Conservation (phyloP, 2,113 vertebrate genomes). For the Asarcornis scutulata region DNA sequence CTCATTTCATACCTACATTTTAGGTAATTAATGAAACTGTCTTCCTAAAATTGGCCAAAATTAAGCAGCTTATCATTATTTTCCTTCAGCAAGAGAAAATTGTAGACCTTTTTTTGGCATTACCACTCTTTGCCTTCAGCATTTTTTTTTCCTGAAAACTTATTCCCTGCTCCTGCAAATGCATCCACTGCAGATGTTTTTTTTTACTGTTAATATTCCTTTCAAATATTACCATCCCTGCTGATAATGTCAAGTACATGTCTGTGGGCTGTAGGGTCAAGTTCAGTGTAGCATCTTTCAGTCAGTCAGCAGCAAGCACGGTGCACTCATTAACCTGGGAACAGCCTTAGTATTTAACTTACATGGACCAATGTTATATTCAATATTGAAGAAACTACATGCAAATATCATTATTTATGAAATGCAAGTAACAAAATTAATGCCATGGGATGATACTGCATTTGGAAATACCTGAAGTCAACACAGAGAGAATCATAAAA, state of each 20-base stretch:
- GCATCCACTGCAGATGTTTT: not conserved
- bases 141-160: not conserved
- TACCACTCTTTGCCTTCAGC: not conserved
- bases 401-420: not conserved
- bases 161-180: not conserved
- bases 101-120: not conserved
- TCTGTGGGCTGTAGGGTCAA: not conserved
- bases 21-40: not conserved
- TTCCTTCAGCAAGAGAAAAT: not conserved
- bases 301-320: not conserved
- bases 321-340: slow-evolving; percentile 18
- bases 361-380: not conserved
- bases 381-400: not conserved
- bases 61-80: not conserved
- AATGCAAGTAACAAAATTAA: not conserved
- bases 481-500: slow-evolving; percentile 18
- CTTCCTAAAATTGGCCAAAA: not conserved
- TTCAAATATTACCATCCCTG: not conserved
- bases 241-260: not conserved
- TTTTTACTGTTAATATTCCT: not conserved
- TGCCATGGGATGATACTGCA: not conserved
- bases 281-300: not conserved
- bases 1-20: not conserved
- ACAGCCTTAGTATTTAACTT: not conserved
- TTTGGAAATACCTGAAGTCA: slow-evolving; percentile 13